phyloP scores from a whole-genome alignment of 2,888 invertebrate species.

The Epicampocera succincta region DNA sequence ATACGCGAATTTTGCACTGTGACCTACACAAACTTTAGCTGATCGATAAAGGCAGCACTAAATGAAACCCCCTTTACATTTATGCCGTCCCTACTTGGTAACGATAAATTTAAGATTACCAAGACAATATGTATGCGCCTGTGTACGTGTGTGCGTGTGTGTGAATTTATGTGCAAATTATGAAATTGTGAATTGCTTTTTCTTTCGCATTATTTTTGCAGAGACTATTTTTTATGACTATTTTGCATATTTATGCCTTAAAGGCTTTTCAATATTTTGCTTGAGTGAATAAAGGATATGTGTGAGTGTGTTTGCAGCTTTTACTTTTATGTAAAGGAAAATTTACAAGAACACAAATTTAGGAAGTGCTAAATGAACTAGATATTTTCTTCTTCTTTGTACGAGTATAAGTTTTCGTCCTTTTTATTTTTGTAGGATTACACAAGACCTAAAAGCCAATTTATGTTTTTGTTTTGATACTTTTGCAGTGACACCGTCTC shows the following conservation, averaged over 20 bases:
- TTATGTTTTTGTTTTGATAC: neutral
- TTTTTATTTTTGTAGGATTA: too few species aligned
- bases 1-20: too few species aligned
- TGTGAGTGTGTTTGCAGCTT: neutral
- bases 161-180: conserved; percentile 8
- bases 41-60: too few species aligned
- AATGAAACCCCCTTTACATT: neutral
- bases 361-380: too few species aligned
- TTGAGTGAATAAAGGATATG: neutral
- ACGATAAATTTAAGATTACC: conserved; percentile 14
- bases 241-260: conserved; percentile 29
- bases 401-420: too few species aligned
- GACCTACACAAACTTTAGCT: too few species aligned
- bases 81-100: too few species aligned
- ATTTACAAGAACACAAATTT: neutral
- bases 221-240: neutral
- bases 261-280: conserved; percentile 5
- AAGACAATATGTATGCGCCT: neutral
- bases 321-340: conserved; percentile 8
- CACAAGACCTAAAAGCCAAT: neutral
- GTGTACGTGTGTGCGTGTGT: neutral
- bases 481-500: conserved; percentile 87
- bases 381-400: too few species aligned
- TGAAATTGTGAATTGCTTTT: conserved; percentile 33
- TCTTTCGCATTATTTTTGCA: neutral